phyloP scores from a whole-genome alignment of 2,797 vertebrate genomes.

The Phyllotis vaccarum region DNA sequence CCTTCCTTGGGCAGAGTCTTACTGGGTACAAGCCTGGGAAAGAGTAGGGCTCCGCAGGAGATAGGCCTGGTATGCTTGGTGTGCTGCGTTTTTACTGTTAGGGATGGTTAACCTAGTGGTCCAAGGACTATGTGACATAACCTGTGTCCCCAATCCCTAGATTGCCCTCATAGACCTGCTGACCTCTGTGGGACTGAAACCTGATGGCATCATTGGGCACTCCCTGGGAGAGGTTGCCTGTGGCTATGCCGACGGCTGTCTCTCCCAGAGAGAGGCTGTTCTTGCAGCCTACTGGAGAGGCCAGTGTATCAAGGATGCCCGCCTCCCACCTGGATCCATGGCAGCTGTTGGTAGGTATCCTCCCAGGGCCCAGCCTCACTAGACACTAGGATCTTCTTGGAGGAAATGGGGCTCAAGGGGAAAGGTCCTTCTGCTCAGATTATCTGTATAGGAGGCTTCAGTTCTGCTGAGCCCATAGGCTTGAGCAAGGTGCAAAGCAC shows the following conservation, averaged over 20 bases:
- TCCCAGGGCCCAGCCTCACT: background rate
- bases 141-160: constrained; percentile 82
- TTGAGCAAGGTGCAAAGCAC: background rate
- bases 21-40: background rate
- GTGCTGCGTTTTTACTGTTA: background rate
- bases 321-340: constrained; percentile 95
- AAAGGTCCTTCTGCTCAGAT: background rate
- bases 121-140: accelerated
- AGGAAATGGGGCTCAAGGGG: too few relatives aligned
- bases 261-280: constrained; percentile 93
- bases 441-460: background rate
- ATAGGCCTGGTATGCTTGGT: background rate
- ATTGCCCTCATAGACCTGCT: constrained; percentile 97
- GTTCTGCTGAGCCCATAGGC: background rate
- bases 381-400: background rate
- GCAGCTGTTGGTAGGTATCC: constrained; percentile 94
- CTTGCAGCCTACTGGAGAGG: constrained; percentile 97
- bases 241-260: constrained; percentile 95
- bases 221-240: constrained; percentile 98
- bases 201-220: constrained; percentile 97
- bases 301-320: constrained; percentile 94
- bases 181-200: constrained; percentile 91
- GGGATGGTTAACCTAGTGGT: accelerated
- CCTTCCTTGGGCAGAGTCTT: background rate
- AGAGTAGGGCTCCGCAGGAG: background rate